These are phyloP conservation scores for Tapirus indicus DNA, from an alignment of 2,797 vertebrate genomes.

Conservation along the genomic window DNA sequence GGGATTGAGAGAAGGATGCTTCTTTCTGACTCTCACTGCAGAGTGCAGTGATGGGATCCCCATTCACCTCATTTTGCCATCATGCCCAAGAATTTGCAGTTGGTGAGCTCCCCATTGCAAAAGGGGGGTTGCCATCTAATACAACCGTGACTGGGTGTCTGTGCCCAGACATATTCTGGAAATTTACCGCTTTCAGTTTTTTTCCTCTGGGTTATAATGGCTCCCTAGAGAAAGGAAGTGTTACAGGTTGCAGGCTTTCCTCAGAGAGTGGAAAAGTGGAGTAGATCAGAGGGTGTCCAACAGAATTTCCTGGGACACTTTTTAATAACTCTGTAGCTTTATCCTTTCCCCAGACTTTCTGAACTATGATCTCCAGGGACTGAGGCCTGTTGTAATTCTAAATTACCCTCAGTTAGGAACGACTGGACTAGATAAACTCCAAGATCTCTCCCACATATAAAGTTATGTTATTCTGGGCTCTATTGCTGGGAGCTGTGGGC, in stretches of 20 bases:
- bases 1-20: not conserved
- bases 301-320: not conserved
- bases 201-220: conserved; percentile 73
- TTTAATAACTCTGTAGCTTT: not conserved
- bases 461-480: not conserved
- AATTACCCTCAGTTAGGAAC: not conserved
- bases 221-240: conserved; percentile 73
- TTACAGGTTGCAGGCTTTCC: not conserved
- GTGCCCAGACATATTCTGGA: not conserved
- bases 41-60: not conserved
- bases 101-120: not conserved
- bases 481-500: not conserved
- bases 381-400: not conserved
- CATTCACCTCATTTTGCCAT: not conserved
- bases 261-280: not conserved
- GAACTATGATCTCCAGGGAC: not conserved
- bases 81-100: not conserved
- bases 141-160: not conserved
- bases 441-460: not conserved
- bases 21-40: fast-evolving
- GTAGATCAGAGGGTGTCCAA: not conserved
- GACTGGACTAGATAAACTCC: not conserved
- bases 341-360: not conserved
- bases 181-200: conserved; percentile 17
- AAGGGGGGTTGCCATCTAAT: not conserved